Percentiles rank a stretch among this genome's conserved stretches.
These are phyloP conservation scores for Bergia sp. DNA, from an alignment of 92 coral and sea anemone species.

Conservation along the genomic window DNA sequence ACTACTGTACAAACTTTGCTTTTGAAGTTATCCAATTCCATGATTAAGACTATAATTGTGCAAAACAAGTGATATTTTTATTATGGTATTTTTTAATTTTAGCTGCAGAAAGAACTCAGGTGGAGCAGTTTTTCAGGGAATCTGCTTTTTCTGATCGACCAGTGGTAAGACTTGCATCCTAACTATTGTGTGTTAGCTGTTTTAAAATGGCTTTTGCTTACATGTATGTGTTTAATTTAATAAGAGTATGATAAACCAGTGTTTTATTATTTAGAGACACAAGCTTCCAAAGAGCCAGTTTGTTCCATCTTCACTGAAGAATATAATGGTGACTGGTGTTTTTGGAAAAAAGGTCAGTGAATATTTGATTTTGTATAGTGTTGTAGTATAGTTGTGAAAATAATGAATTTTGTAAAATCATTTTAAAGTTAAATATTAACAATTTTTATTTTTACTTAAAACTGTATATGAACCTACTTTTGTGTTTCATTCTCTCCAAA, in stretches of 20 bases:
- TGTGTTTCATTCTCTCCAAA: background rate
- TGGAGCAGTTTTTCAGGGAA: constrained; percentile 88
- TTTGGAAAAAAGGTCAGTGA: constrained; percentile 87
- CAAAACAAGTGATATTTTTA: background rate
- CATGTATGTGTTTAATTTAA: background rate
- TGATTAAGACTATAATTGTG: too few species aligned
- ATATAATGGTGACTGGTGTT: constrained; percentile 83
- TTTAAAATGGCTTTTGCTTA: background rate
- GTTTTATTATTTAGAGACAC: constrained; percentile 71
- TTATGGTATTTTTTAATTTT: background rate
- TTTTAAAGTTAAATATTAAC: background rate
- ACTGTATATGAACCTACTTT: background rate
- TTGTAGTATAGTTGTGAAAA: background rate
- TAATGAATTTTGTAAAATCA: background rate
- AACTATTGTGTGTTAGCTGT: background rate
- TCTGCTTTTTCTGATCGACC: constrained; percentile 90
- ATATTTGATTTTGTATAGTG: background rate
- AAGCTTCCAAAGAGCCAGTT: constrained; percentile 90
- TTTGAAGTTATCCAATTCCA: too few species aligned
- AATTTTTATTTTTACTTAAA: too few species aligned
- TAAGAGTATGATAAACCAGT: too few species aligned
- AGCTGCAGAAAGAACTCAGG: constrained; percentile 98
- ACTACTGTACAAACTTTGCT: too few species aligned
- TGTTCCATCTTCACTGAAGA: constrained; percentile 85
- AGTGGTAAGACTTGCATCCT: constrained; percentile 68